Base-by-base conservation (phyloP, 1,140 invertebrate species). In the Phocides pigmalion region DNA sequence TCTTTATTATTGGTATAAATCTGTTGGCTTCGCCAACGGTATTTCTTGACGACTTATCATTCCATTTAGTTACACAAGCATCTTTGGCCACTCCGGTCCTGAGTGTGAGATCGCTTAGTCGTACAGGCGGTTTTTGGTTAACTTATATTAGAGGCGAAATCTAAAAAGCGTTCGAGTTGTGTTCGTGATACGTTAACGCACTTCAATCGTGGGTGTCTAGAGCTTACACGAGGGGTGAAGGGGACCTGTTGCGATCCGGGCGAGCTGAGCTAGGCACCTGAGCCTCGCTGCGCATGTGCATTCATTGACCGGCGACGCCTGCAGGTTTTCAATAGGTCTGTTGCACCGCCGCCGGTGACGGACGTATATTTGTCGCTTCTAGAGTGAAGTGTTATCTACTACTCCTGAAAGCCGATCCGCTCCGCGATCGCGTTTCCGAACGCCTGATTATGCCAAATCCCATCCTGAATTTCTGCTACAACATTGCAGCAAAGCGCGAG, bases 231-330 rank as follows among this genome's bases (percentile, higher is more conserved):
- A 41, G 51, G 37, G 51, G 35, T 16, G 17, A 6, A 17, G 51
- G 51, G 35, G 35, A 54, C 51, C 35, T 54, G 51, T 54, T 54
- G 51, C 51, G 35, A n/a, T 15, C 46, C 35, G 17, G 51, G 51
- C 16, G n/a, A 39, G 19, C 35, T 54, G 51, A 22, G 51, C 51
- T 41, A 49, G 49, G 51, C 8, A 54, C 17, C 35, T 22, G 51
- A 41, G 15, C 14, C 17, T 1, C n/a, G 51, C n/a, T 54, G 51
- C 51, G 51, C 51, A 54, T 54, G 51, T 54, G 51, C 51, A 54
- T 54, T 19, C 20, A 49, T 49, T 49, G 35, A 39, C 51, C 17
- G 35, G 5, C n/a, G 50, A 37, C 50, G 50, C 50, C 50, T 53
- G 50, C 25, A 39, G 15, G 16, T 53, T 53, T 19, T 41, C 35